phyloP scores from a whole-genome alignment of 2,113 vertebrate genomes.

The Edolisoma coerulescens region DNA sequence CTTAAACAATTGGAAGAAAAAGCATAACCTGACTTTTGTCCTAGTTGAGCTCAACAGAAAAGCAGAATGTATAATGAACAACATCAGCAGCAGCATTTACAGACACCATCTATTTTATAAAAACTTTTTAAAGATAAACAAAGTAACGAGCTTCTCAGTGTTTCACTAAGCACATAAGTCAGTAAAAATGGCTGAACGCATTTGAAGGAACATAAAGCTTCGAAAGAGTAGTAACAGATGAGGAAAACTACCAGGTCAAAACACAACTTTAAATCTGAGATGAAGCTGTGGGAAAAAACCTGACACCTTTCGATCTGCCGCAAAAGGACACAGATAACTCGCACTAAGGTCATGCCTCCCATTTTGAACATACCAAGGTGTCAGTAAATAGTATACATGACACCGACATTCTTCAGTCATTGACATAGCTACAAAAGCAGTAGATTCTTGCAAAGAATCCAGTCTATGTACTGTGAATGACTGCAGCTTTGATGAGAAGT shows the following conservation, averaged over 20 bases:
- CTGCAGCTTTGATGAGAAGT: background rate
- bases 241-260: background rate
- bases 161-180: background rate
- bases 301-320: background rate
- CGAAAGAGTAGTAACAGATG: background rate
- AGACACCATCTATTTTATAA: background rate
- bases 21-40: background rate
- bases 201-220: background rate
- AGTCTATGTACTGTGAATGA: background rate
- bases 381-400: background rate
- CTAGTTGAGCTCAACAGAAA: background rate
- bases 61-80: background rate
- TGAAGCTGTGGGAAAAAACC: background rate
- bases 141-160: background rate
- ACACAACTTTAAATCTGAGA: background rate
- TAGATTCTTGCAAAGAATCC: background rate
- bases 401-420: background rate
- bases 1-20: background rate
- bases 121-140: background rate
- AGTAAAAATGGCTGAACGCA: background rate
- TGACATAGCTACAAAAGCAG: background rate
- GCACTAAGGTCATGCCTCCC: background rate
- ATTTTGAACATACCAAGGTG: background rate
- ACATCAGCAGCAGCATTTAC: background rate
- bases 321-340: background rate